phyloP scores from a whole-genome alignment of 2,113 vertebrate species.

The human (Homo sapiens) region DNA sequence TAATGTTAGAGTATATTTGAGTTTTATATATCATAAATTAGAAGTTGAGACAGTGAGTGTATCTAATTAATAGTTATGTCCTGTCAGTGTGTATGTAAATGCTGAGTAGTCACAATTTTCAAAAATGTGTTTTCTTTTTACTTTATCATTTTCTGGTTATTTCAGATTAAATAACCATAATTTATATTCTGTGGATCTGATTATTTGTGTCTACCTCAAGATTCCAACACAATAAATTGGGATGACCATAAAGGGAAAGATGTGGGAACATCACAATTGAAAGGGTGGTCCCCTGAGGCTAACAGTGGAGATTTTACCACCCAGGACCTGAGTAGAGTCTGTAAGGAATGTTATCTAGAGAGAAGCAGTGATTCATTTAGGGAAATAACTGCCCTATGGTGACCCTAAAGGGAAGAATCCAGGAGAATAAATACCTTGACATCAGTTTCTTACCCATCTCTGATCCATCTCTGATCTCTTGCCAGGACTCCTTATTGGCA shows the following conservation, averaged over 20 bases:
- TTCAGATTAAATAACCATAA: background rate
- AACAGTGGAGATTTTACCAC: background rate
- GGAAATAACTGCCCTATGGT: background rate
- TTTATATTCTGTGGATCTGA: background rate
- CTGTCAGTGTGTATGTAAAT: background rate
- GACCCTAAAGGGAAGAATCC: background rate
- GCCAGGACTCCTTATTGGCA: too few species aligned
- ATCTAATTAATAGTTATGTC: background rate
- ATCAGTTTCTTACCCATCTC: background rate
- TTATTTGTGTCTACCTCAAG: background rate
- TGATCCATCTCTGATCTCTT: background rate
- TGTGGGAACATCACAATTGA: background rate
- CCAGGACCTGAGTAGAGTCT: background rate
- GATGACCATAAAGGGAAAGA: background rate
- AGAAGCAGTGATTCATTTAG: background rate
- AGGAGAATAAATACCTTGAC: background rate
- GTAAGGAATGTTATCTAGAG: background rate
- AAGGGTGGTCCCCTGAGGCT: background rate
- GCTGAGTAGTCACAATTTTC: background rate
- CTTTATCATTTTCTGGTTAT: background rate
- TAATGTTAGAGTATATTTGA: background rate
- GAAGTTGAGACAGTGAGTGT: background rate
- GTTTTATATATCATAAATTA: background rate
- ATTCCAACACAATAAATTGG: background rate
- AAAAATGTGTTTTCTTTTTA: background rate